Evolutionary conservation across 2,797 vertebrate genomes (phyloP).

Genomic region (Trematomus bernacchii): DNA sequence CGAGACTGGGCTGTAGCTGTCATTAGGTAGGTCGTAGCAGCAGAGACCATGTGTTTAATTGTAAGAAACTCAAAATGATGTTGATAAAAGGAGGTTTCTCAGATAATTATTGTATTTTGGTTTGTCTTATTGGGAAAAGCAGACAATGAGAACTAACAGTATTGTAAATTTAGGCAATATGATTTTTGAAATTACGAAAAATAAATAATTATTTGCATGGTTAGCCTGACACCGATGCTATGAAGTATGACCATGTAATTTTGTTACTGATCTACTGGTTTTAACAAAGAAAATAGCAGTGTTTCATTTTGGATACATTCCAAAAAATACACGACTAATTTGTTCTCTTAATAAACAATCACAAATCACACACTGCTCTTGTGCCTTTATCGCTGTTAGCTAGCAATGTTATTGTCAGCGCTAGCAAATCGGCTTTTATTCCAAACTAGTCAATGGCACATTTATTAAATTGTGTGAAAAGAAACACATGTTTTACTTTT

Average conservation of each 20-base stretch:
- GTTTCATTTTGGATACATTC: too few species aligned
- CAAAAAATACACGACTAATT: too few species aligned
- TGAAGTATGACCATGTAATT: not conserved
- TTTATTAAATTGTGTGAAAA: too few species aligned
- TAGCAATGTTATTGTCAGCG: too few species aligned
- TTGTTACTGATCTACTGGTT: not conserved
- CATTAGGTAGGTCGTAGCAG: not conserved
- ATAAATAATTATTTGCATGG: not conserved
- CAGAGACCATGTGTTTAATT: not conserved
- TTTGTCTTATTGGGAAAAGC: not conserved
- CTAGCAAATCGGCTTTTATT: too few species aligned
- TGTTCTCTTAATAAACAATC: too few species aligned
- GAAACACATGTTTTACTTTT: too few species aligned
- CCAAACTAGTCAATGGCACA: too few species aligned
- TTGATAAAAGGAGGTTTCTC: not conserved
- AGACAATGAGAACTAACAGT: not conserved
- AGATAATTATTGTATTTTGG: not conserved
- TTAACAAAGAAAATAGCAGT: too few species aligned
- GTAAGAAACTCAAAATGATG: not conserved
- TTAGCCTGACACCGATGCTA: not conserved
- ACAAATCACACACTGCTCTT: too few species aligned
- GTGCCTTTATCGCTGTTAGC: too few species aligned
- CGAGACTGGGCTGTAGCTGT: not conserved
- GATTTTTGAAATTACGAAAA: not conserved
- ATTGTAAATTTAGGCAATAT: not conserved